phyloP scores from a whole-genome alignment of 1,140 invertebrate species.

The Monochamus saltuarius region DNA sequence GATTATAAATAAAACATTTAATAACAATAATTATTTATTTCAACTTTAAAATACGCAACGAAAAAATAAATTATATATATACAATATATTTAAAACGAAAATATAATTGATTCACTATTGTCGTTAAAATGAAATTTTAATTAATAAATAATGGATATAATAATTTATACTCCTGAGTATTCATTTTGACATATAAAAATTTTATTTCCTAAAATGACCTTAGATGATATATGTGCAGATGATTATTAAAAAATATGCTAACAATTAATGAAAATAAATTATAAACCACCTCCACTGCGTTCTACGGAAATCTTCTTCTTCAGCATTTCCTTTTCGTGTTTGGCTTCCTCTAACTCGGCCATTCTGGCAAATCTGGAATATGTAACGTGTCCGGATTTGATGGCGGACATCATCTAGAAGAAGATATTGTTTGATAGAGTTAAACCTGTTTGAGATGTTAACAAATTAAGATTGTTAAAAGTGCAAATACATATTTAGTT shows the following conservation, averaged over 20 bases:
- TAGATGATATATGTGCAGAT: conserved; percentile 1
- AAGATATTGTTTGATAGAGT: conserved; percentile 1
- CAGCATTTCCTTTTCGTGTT: conserved; percentile 70
- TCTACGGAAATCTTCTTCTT: conserved; percentile 86
- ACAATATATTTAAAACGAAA: conserved; percentile 6
- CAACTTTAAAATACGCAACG: neutral
- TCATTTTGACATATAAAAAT: neutral
- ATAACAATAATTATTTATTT: neutral
- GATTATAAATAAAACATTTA: too few relatives aligned
- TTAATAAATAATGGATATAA: neutral
- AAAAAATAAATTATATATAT: conserved; percentile 10
- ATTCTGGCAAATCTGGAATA: conserved; percentile 90
- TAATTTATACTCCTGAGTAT: neutral
- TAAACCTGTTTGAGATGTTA: neutral
- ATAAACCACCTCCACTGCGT: conserved; percentile 90
- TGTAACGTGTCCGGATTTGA: conserved; percentile 88
- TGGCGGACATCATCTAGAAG: conserved; percentile 93
- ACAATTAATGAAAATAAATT: conserved; percentile 49
- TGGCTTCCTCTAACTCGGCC: conserved; percentile 85
- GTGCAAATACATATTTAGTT: too few relatives aligned
- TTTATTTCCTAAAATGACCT: conserved; percentile 1
- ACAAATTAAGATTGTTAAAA: too few relatives aligned
- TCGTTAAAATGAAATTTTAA: neutral
- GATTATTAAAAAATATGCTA: neutral
- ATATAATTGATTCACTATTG: conserved; percentile 4